These are phyloP conservation scores for Lethrus apterus DNA, from an alignment of 1,140 invertebrate genomes.

Conservation along the genomic window DNA sequence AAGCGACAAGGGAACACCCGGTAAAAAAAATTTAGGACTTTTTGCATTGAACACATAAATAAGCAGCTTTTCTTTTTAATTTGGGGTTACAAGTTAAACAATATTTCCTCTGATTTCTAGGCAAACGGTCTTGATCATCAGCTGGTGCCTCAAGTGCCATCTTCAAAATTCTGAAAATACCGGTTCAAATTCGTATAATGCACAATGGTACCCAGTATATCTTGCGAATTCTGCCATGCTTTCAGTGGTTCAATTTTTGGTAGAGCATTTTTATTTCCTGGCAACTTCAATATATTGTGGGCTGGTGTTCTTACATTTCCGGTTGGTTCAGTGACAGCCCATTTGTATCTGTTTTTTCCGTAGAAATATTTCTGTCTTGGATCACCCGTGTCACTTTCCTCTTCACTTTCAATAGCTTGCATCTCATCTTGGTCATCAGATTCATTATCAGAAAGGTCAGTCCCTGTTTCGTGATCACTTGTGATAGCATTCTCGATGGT, in stretches of 20 bases:
- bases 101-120: constrained; percentile 14
- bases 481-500: constrained; percentile 8
- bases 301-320: constrained; percentile 15
- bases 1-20: constrained; percentile 1
- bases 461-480: constrained; percentile 13
- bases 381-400: constrained; percentile 12
- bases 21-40: constrained; percentile 4
- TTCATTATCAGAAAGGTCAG: constrained; percentile 11
- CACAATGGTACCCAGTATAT: constrained; percentile 15
- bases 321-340: constrained; percentile 14
- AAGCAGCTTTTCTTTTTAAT: neutral
- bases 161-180: constrained; percentile 13
- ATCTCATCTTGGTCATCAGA: constrained; percentile 16
- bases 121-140: constrained; percentile 4
- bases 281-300: constrained; percentile 16
- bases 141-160: constrained; percentile 4
- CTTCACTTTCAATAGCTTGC: constrained; percentile 14
- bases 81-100: constrained; percentile 6
- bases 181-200: constrained; percentile 14
- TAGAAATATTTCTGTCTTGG: constrained; percentile 6
- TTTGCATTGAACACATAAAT: neutral
- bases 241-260: constrained; percentile 16
- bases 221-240: constrained; percentile 11
- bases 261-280: constrained; percentile 15
- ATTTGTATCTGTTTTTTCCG: constrained; percentile 16